Conservation (phyloP, 37 sponge, comb jelly and placozoan species). For the Chondrilla cf. caribensis region DNA sequence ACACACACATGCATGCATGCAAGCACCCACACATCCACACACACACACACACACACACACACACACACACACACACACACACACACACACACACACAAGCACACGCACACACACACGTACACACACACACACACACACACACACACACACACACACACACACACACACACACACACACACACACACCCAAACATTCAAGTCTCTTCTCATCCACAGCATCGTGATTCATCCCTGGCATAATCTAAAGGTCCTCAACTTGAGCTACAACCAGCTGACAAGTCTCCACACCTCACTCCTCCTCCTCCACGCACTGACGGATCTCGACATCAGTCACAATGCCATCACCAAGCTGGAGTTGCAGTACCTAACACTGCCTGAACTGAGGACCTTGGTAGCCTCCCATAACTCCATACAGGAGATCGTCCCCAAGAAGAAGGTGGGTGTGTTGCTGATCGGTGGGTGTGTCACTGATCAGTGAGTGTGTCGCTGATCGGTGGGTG, state of each 20-base stretch:
- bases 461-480: too few relatives aligned
- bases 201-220: constrained; percentile 30
- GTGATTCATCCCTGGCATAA: constrained; percentile 81
- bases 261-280: constrained; percentile 56
- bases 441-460: too few relatives aligned
- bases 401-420: constrained; percentile 58
- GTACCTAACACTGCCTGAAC: constrained; percentile 54
- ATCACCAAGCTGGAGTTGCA: constrained; percentile 49
- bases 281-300: constrained; percentile 22
- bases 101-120: too few relatives aligned
- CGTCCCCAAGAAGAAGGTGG: constrained; percentile 38
- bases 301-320: constrained; percentile 29
- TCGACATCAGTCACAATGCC: constrained; percentile 63
- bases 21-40: too few relatives aligned
- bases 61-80: too few relatives aligned
- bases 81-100: too few relatives aligned
- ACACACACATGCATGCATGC: too few relatives aligned
- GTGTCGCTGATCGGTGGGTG: too few relatives aligned
- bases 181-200: not conserved
- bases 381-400: constrained; percentile 50
- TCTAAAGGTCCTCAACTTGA: constrained; percentile 56
- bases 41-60: not conserved
- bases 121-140: too few relatives aligned
- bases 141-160: too few relatives aligned
- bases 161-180: too few relatives aligned